Evolutionary conservation across 2,113 vertebrate genomes (phyloP).

Genomic region (Actinemys pallida): DNA sequence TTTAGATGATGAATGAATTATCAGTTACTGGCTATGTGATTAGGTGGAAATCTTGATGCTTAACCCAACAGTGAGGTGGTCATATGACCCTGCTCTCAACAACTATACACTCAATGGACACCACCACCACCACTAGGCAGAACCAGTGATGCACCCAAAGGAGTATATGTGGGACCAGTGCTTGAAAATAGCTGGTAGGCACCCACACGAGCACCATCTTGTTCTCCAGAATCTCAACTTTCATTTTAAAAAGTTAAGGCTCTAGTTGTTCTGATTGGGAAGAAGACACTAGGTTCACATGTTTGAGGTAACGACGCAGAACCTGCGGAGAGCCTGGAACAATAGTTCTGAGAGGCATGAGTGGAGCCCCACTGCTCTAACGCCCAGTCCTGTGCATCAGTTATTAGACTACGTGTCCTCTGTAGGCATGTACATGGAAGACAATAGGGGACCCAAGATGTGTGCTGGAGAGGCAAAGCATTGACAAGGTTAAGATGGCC

Average conservation of each 20-base stretch:
- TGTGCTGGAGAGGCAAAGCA: accelerated
- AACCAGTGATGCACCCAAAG: background rate
- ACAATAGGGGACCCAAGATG: conserved; percentile 3
- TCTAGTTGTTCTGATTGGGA: background rate
- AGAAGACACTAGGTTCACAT: background rate
- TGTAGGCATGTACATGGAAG: background rate
- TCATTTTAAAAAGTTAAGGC: background rate
- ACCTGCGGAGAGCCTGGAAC: background rate
- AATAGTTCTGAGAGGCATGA: background rate
- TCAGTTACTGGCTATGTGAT: background rate
- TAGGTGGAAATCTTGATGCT: background rate
- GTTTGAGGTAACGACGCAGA: background rate
- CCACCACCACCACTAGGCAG: background rate
- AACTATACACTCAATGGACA: background rate
- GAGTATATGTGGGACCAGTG: accelerated
- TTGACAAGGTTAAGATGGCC: background rate
- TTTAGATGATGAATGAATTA: background rate
- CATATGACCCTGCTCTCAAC: background rate
- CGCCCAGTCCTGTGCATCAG: conserved; percentile 50
- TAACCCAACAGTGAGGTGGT: accelerated
- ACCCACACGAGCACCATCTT: accelerated
- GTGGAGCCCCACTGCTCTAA: conserved; percentile 41
- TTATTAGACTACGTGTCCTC: conserved; percentile 23
- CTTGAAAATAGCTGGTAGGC: background rate
- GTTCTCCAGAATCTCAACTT: background rate